Percentiles rank a stretch among this genome's conserved stretches.
Evolutionary conservation across 2,888 invertebrate species (phyloP).

Genomic region (Alcis repandata): DNA sequence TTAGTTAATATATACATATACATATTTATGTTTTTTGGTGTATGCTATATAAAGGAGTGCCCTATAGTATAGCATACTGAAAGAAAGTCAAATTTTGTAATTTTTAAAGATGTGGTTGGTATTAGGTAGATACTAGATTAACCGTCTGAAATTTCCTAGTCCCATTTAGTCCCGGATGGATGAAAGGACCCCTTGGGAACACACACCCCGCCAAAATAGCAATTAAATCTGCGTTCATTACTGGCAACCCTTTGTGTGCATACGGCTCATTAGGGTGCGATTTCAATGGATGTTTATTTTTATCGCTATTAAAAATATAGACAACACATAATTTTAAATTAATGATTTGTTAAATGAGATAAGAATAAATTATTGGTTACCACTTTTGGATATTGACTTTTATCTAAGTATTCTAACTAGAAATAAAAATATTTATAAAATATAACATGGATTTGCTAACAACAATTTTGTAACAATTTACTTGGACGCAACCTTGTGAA

Average conservation of each 20-base stretch:
- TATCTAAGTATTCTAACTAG: no score
- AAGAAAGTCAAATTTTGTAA: neutral
- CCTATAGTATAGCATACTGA: no score
- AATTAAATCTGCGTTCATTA: conserved; percentile 81
- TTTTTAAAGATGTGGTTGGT: neutral
- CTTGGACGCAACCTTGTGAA: neutral
- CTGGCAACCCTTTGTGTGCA: conserved; percentile 62
- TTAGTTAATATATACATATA: no score
- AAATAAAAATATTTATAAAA: no score
- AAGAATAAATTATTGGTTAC: no score
- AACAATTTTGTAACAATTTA: no score
- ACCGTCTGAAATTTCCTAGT: conserved; percentile 27
- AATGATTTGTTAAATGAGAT: no score
- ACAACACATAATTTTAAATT: no score
- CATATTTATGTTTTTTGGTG: no score
- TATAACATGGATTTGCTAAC: no score
- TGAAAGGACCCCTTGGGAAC: conserved; percentile 48
- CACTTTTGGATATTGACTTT: no score
- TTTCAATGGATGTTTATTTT: neutral
- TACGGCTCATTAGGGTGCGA: conserved; percentile 60
- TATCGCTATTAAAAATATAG: neutral
- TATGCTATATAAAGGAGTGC: no score
- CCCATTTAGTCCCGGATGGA: conserved; percentile 46
- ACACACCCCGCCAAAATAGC: conserved; percentile 73
- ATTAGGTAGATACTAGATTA: conserved; percentile 10